Base-by-base conservation (phyloP, 2,113 vertebrate genomes). In the human region DNA sequence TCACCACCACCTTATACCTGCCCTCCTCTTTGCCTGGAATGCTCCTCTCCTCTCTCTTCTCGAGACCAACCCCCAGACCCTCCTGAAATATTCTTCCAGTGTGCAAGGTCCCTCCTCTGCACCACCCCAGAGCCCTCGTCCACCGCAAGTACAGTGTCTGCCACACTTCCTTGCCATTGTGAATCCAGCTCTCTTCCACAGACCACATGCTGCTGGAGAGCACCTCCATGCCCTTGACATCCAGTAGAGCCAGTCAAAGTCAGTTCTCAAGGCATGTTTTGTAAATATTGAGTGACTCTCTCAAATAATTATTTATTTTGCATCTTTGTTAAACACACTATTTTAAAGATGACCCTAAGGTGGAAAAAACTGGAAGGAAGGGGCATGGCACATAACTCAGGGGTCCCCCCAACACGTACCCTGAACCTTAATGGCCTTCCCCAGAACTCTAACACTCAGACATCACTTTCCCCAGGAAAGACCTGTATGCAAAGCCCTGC, bases 201-300 rank as follows among this genome's bases (percentile, higher is more conserved):
- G 95, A 72, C 55, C 32, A 3, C 0, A 30, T 76, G 80, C 57
- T 45, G 6, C 55, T 48, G 79, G 38, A 40, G 30, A 75, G 70
- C 72, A 52, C 59, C 8, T 8, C 72, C 0, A 0, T 32, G 61
- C 32, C 66, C 61, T 73, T 8, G 30, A 43, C 25, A 22, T 38
- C 84, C n/a, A 43, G 72, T 72, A 45, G 40, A 30, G 50, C 57
- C 38, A 27, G 20, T 84, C 43, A 1, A 59, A 30, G n/a, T 68
- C 48, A 55, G 9, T 27, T 96, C 57, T 82, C 61, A 78, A 82
- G 52, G 20, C n/a, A 48, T 10, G 8, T 72, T 86, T 89, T n/a
- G n/a, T 83, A 57, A 97, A 84, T 84, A 93, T 11, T 32, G 13
- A 95, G 66, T 89, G 78, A 84, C 90, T 90, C 25, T 64, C 48